Evolutionary conservation across 2,888 invertebrate species (phyloP).

Genomic region (Dasypolia templi): DNA sequence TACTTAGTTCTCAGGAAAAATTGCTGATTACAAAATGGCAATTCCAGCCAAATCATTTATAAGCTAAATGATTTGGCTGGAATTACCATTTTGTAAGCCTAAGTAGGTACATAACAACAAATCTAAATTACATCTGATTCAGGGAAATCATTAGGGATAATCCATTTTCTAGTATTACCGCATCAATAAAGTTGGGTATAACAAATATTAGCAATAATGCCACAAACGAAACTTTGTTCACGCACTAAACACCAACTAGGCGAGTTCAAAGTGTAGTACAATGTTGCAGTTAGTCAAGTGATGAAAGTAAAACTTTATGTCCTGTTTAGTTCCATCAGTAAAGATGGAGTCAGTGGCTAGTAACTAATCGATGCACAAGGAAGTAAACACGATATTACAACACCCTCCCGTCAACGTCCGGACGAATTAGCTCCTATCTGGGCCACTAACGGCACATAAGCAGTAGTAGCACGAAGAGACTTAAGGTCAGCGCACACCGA

Average conservation of each 20-base stretch:
- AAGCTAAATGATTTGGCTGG: no score
- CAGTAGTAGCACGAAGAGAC: conserved; percentile 79
- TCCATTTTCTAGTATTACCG: conserved; percentile 23
- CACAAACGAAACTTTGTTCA: neutral
- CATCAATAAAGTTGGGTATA: conserved; percentile 9
- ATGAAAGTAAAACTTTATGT: conserved; percentile 31
- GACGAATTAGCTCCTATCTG: conserved; percentile 81
- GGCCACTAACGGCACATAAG: conserved; percentile 86
- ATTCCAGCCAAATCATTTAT: conserved; percentile 20
- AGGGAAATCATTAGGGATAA: conserved; percentile 28
- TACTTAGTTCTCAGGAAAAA: conserved; percentile 7
- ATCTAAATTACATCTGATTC: conserved; percentile 6
- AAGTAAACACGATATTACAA: conserved; percentile 73
- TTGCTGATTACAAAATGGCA: neutral
- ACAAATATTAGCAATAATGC: conserved; percentile 19
- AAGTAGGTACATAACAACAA: conserved; percentile 2
- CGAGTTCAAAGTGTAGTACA: neutral
- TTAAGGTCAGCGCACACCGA: conserved; percentile 14
- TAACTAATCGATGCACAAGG: conserved; percentile 65
- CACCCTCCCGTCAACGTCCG: conserved; percentile 76
- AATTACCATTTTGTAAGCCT: no score
- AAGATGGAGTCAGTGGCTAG: conserved; percentile 46
- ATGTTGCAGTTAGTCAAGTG: conserved; percentile 19
- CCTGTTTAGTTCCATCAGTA: conserved; percentile 26
- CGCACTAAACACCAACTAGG: conserved; percentile 5